Evolutionary conservation across 2,113 vertebrate genomes (phyloP).

Genomic region (Tenrec ecaudatus): DNA sequence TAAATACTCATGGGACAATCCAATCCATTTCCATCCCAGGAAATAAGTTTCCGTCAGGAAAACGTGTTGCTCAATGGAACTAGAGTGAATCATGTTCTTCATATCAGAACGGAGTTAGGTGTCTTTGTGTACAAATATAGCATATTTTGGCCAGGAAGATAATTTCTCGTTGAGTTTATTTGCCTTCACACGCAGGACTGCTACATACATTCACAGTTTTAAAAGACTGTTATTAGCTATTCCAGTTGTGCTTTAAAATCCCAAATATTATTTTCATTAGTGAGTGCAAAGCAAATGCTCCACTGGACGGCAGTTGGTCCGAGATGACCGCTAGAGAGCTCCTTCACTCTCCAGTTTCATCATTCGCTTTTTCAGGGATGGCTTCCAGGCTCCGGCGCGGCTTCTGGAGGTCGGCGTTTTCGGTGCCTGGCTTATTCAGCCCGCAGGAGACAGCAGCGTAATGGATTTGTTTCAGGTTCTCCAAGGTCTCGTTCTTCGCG

Average conservation of each 20-base stretch:
- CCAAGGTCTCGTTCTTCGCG: slow-evolving; percentile 94
- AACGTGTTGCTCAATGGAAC: slow-evolving; percentile 67
- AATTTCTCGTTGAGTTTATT: slow-evolving; percentile 85
- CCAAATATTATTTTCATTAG: slow-evolving; percentile 83
- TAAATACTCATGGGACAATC: slow-evolving; percentile 75
- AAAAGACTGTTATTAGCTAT: slow-evolving; percentile 86
- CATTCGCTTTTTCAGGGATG: slow-evolving; percentile 93
- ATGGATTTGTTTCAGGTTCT: slow-evolving; percentile 98
- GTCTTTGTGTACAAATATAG: slow-evolving; percentile 82
- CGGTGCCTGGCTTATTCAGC: slow-evolving; percentile 91
- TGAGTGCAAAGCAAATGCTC: slow-evolving; percentile 88
- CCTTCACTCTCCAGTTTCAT: slow-evolving; percentile 90
- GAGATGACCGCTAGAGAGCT: slow-evolving; percentile 50
- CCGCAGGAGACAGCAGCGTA: slow-evolving; percentile 94
- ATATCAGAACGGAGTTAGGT: slow-evolving; percentile 75
- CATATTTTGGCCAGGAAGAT: slow-evolving; percentile 84
- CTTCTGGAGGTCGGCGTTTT: slow-evolving; percentile 83
- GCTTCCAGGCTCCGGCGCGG: slow-evolving; percentile 91
- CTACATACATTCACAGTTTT: slow-evolving; percentile 94
- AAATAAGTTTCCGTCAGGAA: slow-evolving; percentile 69
- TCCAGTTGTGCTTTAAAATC: slow-evolving; percentile 95
- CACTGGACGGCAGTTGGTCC: slow-evolving; percentile 85
- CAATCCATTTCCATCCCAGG: slow-evolving; percentile 55
- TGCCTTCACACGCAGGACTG: slow-evolving; percentile 85
- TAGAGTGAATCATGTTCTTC: slow-evolving; percentile 76